Base-by-base conservation (phyloP, 1,140 invertebrate species). In the Trissolcus basalis region DNA sequence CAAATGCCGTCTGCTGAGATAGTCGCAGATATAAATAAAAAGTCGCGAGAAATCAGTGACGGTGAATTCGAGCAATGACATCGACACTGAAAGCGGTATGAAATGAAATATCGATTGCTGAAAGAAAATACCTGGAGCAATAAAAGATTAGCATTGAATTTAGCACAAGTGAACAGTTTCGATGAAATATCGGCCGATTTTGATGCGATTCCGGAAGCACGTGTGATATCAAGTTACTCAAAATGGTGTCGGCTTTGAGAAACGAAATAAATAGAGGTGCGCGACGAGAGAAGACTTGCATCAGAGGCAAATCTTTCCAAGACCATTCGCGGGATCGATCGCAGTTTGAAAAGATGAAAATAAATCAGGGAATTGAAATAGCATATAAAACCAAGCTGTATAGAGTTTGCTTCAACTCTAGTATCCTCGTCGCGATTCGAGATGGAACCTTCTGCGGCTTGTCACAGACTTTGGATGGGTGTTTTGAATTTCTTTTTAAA, bases 321-420 rank as follows among this genome's bases (percentile, higher is more conserved):
- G 35, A 16, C 60, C 48, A 39, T 67, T 48, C 53, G 51, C 63
- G 48, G 19, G 59, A 75, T 79, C 51, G 77, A 72, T 71, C 71
- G 67, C 39, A 64, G 55, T 16, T 16, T 49, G 54, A 39, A 64
- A 68, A 74, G 67, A 77, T 77, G 80, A 78, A 77, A 80, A 81
- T 81, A 81, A 82, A 82, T 80, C 79, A 78, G 39, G 69, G 67
- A 78, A 80, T 82, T 80, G 77, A 78, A 82, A 80, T 82, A 77
- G 77, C 77, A 75, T 67, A 27, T 27, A 71, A 77, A 77, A 67
- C 67, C 64, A 58, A 60, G 58, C 63, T 68, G 45, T 39, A 67
- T 56, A 53, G 56, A 56, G 50, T 58, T 61, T 63, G 36, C 56
- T 35, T 12, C 45, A 27, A 59, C 13, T 63, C 51, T 11, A 39